These are phyloP conservation scores for Sphinx pinastri DNA, from an alignment of 2,888 invertebrate genomes.

Conservation along the genomic window DNA sequence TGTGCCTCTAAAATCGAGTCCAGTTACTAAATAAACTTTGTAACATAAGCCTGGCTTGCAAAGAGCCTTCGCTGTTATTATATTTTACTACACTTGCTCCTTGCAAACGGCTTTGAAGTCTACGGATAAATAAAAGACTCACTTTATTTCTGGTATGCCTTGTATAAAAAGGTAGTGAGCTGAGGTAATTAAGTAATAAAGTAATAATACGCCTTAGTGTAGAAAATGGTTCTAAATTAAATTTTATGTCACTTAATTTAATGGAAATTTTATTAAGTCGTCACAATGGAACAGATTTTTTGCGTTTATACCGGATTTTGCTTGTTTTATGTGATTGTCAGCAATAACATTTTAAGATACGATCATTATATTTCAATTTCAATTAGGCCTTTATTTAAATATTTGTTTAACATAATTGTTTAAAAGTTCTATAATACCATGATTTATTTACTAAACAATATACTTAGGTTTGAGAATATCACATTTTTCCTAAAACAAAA, in stretches of 20 bases:
- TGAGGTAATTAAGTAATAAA: not conserved
- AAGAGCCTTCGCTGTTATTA: conserved; percentile 1
- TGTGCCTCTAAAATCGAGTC: conserved; percentile 9
- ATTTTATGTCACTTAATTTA: not conserved
- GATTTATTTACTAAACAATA: too few relatives aligned
- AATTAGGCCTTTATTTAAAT: too few relatives aligned
- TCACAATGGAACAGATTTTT: too few relatives aligned
- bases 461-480: too few relatives aligned
- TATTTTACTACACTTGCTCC: not conserved
- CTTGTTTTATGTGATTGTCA: too few relatives aligned
- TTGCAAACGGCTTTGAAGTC: conserved; percentile 4
- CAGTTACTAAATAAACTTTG: conserved; percentile 2
- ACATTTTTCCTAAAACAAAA: too few relatives aligned
- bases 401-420: too few relatives aligned
- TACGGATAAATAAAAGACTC: conserved; percentile 9
- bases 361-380: too few relatives aligned
- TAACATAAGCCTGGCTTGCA: conserved; percentile 7
- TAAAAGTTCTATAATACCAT: too few relatives aligned
- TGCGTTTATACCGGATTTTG: too few relatives aligned
- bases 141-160: conserved; percentile 16
- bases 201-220: not conserved
- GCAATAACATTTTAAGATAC: too few relatives aligned
- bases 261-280: not conserved
- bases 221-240: not conserved
- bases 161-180: not conserved